Evolutionary conservation across 2,888 invertebrate species (phyloP).

Genomic region (Fabriciana adippe): DNA sequence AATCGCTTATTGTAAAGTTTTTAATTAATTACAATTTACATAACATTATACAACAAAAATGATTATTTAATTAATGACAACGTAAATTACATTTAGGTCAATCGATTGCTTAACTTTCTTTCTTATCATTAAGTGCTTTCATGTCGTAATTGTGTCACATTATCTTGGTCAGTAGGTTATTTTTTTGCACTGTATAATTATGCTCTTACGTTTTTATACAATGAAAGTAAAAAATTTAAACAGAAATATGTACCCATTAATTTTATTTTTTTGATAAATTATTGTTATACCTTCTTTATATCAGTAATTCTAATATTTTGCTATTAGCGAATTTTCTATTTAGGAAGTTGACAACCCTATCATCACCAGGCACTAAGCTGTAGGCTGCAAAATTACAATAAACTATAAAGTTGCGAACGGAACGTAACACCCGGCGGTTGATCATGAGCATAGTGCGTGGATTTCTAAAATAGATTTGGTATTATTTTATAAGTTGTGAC

Average conservation of each 20-base stretch:
- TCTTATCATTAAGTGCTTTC: neutral
- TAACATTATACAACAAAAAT: no score
- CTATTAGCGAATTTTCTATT: neutral
- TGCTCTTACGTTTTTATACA: no score
- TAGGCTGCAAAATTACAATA: slow-evolving; percentile 35
- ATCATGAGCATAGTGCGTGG: slow-evolving; percentile 75
- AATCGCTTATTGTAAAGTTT: no score
- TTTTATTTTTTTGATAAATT: no score
- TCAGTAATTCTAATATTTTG: no score
- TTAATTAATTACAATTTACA: no score
- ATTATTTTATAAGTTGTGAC: slow-evolving; percentile 73
- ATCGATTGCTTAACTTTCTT: neutral
- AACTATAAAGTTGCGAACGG: slow-evolving; percentile 38
- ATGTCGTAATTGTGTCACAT: neutral
- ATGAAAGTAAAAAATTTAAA: no score
- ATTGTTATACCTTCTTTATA: no score
- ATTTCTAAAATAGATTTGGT: slow-evolving; percentile 75
- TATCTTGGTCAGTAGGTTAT: neutral
- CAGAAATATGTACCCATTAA: no score
- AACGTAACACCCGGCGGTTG: slow-evolving; percentile 62
- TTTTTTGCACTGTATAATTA: neutral
- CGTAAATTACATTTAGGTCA: no score
- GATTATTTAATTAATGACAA: no score
- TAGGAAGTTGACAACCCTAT: slow-evolving; percentile 27
- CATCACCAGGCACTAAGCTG: slow-evolving; percentile 10